Evolutionary conservation across 2,797 vertebrate genomes (phyloP), one percentile per base, ranked within the genome.

Genomic region (Acomys russatus): DNA sequence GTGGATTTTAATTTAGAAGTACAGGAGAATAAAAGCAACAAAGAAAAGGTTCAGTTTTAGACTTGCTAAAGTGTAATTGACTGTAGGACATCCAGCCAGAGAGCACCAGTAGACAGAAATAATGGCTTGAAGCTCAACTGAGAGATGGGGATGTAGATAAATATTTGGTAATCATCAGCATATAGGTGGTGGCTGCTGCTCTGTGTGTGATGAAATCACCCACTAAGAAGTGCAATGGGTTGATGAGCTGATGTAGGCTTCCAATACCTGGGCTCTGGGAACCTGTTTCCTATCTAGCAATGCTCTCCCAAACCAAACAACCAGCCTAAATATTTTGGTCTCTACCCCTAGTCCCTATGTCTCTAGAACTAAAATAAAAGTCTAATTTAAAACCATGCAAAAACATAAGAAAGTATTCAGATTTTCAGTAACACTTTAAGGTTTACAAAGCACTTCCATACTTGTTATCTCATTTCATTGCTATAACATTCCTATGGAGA

Each of bases 81-180:
- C 35, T 63, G 23, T 83, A 86, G 38, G 20, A 78, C 44, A 78
- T 78, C 64, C n/a, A 95, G 49, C 9, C 54, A 35, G 59, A 61
- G 33, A 74, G 18, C 14, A 38, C 14, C 18, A 33, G 17, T 8
- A 74, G 44, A 20, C 25, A 18, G 12, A 80, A 70, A 77, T 77
- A 70, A 18, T 17, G 2, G 3, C 54, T 91, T 88, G 61, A 91
- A 63, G 20, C 28, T 83, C 77, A 88, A 83, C 6, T 11, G 25
- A 77, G 25, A 91, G 33, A 61, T 76, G 25, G 23, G 74, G 4
- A 12, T 82, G 51, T 35, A 59, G 23, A 87, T 74, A 82, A 93
- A 61, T 82, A 95, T 68, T 93, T 74, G 59, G 68, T 76, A 86
- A 90, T 59, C 14, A 71, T 84, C 33, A 82, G 3, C 18, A 28